A percentile compares a stretch with the other conserved stretches of the same genome.
Evolutionary conservation across 2,113 vertebrate genomes (phyloP).

Genomic region (Rhadina sibilatrix): DNA sequence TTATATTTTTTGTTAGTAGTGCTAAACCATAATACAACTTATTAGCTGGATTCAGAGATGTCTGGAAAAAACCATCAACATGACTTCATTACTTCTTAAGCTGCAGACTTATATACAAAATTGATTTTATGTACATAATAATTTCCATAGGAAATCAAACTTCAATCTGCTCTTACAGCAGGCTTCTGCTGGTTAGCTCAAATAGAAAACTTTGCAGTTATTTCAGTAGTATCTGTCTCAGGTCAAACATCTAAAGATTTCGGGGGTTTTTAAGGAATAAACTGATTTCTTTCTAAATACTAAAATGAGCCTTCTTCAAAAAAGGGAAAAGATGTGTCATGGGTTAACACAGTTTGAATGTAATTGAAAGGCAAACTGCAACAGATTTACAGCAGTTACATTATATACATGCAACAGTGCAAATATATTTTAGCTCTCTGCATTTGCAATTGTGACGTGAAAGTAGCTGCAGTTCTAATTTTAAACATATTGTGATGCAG

Average conservation of each 20-base stretch:
- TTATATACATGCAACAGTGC: not conserved
- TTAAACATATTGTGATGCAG: not conserved
- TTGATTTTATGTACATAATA: not conserved
- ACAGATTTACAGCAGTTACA: not conserved
- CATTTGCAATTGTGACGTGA: not conserved
- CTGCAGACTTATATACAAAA: not conserved
- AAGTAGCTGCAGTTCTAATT: not conserved
- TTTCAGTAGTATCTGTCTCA: not conserved
- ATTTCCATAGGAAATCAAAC: not conserved
- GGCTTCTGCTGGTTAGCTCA: not conserved
- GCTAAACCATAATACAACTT: not conserved
- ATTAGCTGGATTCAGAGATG: not conserved
- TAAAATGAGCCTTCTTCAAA: not conserved
- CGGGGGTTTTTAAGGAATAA: not conserved
- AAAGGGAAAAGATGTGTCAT: not conserved
- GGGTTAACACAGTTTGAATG: not conserved
- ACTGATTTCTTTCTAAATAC: not conserved
- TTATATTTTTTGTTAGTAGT: not conserved
- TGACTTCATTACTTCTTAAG: conserved; percentile 11
- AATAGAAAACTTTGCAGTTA: not conserved
- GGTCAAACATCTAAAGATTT: not conserved
- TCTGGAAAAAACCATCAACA: not conserved
- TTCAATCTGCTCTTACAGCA: not conserved
- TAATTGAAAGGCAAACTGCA: not conserved
- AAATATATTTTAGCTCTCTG: not conserved